phyloP scores from a whole-genome alignment of 2,888 invertebrate species.

The Drosophila parthenogenetica region DNA sequence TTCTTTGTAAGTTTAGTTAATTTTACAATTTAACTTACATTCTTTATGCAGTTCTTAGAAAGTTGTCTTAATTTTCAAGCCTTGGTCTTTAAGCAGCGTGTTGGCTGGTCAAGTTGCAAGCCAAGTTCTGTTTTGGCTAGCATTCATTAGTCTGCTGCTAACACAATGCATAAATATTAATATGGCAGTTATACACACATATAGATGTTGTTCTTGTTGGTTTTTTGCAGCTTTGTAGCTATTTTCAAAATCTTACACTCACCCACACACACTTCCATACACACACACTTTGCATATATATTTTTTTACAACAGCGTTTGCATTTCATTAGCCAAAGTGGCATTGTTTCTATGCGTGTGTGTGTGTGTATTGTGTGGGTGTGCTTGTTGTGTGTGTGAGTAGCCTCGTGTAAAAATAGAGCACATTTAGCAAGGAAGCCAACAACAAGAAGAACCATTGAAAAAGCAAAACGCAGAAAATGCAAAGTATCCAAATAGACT shows the following conservation, averaged over 20 bases:
- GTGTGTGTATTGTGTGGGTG: conserved; percentile 17
- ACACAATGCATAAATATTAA: conserved; percentile 70
- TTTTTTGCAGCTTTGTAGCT: conserved; percentile 44
- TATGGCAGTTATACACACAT: conserved; percentile 61
- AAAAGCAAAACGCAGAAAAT: conserved; percentile 63
- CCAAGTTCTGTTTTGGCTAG: conserved; percentile 31
- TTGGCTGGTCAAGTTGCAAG: conserved; percentile 9
- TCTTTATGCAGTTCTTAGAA: neutral
- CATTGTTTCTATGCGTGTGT: conserved; percentile 57
- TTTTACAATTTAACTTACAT: conserved; percentile 3
- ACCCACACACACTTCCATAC: conserved; percentile 23
- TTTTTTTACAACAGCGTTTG: conserved; percentile 64
- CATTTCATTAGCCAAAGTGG: conserved; percentile 81
- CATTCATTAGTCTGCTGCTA: conserved; percentile 56
- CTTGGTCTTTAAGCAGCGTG: neutral
- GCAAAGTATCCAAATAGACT: conserved; percentile 81
- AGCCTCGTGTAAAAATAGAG: conserved; percentile 67
- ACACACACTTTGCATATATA: conserved; percentile 18
- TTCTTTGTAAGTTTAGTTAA: no score
- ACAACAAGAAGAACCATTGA: conserved; percentile 43
- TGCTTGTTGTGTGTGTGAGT: conserved; percentile 37
- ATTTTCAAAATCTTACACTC: conserved; percentile 51
- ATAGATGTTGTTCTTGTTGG: conserved; percentile 26
- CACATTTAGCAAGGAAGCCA: conserved; percentile 63
- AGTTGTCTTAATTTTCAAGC: neutral